Conservation (phyloP, 2,888 invertebrate genomes). For the Liodrosophila aerea region DNA sequence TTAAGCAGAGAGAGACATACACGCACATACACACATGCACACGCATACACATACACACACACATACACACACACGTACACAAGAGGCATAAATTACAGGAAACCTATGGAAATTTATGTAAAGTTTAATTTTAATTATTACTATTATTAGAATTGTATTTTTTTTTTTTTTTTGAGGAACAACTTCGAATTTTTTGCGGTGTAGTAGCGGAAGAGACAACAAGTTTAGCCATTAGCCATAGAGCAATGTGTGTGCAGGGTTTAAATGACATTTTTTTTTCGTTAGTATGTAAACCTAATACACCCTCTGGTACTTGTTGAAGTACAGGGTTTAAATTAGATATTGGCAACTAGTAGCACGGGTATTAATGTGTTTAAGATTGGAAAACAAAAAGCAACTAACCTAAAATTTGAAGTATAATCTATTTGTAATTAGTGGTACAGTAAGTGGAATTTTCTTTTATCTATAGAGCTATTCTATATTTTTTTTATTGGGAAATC, state of each 20-base stretch:
- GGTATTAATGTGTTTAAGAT: constrained; percentile 71
- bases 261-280: constrained; percentile 15
- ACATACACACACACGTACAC: constrained; percentile 17
- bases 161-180: constrained; percentile 16
- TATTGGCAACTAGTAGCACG: constrained; percentile 70
- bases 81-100: constrained; percentile 67
- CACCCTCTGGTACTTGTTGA: not conserved
- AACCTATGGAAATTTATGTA: constrained; percentile 54
- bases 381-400: constrained; percentile 40
- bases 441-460: constrained; percentile 35
- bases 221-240: constrained; percentile 33
- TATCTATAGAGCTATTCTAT: too few relatives aligned
- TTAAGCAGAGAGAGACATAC: constrained; percentile 1
- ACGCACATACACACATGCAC: constrained; percentile 8
- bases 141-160: constrained; percentile 40
- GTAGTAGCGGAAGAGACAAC: constrained; percentile 8
- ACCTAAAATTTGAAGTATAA: constrained; percentile 29
- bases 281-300: constrained; percentile 8
- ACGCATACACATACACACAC: constrained; percentile 18
- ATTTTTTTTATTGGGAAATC: constrained; percentile 21
- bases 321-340: constrained; percentile 15
- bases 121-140: constrained; percentile 49
- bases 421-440: constrained; percentile 29
- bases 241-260: constrained; percentile 49
- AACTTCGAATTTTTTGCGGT: constrained; percentile 34